Conservation (phyloP, 2,888 invertebrate species). For the Tuta absoluta region DNA sequence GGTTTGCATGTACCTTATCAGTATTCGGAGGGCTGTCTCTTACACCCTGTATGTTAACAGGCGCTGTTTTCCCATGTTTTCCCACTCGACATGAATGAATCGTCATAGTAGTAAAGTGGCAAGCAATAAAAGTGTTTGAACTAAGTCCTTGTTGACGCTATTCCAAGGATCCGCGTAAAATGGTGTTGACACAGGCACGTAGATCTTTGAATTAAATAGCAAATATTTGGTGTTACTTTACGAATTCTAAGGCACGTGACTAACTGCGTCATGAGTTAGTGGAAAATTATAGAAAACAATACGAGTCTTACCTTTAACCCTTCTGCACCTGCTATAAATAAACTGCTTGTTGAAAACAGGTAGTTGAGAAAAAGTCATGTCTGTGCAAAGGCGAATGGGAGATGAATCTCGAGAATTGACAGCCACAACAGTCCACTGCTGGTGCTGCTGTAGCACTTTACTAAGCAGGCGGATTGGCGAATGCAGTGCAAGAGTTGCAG, state of each 20-base stretch:
- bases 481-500: no score
- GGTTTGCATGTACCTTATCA: no score
- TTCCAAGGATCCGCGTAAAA: slow-evolving; percentile 17
- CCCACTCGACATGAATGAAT: not conserved
- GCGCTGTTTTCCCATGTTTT: not conserved
- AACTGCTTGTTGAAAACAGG: not conserved
- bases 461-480: no score
- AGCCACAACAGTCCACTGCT: no score
- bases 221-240: slow-evolving; percentile 24
- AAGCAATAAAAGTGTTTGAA: slow-evolving; percentile 11
- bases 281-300: not conserved
- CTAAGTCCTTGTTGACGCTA: slow-evolving; percentile 1
- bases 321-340: not conserved
- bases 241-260: slow-evolving; percentile 6
- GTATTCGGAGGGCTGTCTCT: no score
- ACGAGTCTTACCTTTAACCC: not conserved
- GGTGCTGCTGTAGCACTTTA: no score
- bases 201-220: slow-evolving; percentile 24
- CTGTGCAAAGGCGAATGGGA: no score
- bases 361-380: no score
- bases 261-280: not conserved
- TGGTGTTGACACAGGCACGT: slow-evolving; percentile 10
- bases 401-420: no score
- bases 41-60: no score
- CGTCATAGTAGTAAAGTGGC: slow-evolving; percentile 7